phyloP scores from a whole-genome alignment of 2,113 vertebrate species.

The Poicephalus gulielmi region DNA sequence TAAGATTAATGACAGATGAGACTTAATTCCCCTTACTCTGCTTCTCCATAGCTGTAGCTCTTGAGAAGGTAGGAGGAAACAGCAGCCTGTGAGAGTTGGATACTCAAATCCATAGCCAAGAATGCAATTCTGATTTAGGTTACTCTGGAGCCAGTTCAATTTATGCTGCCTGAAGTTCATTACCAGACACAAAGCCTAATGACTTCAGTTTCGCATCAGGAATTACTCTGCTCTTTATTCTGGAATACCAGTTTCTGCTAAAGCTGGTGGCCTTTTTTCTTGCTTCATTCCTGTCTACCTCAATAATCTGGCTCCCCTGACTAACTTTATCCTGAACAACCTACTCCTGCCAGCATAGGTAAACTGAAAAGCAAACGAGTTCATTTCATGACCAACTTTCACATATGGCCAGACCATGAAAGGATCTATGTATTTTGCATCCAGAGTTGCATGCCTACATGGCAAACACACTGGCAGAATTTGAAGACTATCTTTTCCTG shows the following conservation, averaged over 20 bases:
- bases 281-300: background rate
- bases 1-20: background rate
- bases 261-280: background rate
- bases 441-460: background rate
- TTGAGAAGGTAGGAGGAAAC: background rate
- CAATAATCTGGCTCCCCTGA: background rate
- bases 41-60: background rate
- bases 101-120: background rate
- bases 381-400: background rate
- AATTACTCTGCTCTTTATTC: background rate
- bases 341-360: fast-evolving
- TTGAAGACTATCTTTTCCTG: background rate
- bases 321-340: background rate
- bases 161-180: background rate
- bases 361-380: background rate
- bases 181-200: background rate
- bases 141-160: background rate
- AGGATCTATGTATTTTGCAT: background rate
- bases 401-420: background rate
- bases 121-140: background rate
- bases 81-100: background rate
- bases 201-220: background rate
- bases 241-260: background rate
- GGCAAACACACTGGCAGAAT: background rate
- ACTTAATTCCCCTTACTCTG: background rate